Evolutionary conservation across 2,113 vertebrate species (phyloP).

Genomic region (Theristicus caerulescens): DNA sequence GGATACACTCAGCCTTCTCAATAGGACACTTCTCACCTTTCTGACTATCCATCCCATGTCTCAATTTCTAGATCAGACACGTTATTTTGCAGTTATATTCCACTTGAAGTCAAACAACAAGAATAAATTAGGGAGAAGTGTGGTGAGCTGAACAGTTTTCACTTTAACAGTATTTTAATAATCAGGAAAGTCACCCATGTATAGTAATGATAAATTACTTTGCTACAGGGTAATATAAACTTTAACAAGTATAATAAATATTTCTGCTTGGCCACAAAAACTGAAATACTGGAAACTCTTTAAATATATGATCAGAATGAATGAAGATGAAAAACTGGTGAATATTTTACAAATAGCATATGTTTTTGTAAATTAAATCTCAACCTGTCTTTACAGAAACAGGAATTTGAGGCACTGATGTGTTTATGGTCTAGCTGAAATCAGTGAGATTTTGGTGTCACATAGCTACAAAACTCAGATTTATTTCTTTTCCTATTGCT

Average conservation of each 20-base stretch:
- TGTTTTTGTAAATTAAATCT: conserved; percentile 3
- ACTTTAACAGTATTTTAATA: conserved; percentile 66
- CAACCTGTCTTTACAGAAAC: not conserved
- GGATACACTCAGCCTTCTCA: not conserved
- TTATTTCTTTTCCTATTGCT: not conserved
- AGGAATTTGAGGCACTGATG: not conserved
- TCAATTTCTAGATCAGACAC: not conserved
- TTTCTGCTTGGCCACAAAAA: conserved; percentile 53
- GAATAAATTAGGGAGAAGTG: conserved; percentile 33
- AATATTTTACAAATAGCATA: not conserved
- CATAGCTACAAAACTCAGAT: not conserved
- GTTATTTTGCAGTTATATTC: not conserved
- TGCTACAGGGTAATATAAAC: conserved; percentile 68
- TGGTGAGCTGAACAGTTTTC: conserved; percentile 12
- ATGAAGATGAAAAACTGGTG: conserved; percentile 10
- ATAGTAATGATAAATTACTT: conserved; percentile 70
- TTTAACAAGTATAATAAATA: conserved; percentile 69
- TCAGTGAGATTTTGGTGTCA: not conserved
- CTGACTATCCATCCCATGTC: not conserved
- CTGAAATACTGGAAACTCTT: conserved; percentile 29
- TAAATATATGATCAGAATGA: conserved; percentile 41
- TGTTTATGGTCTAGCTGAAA: not conserved
- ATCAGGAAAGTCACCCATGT: conserved; percentile 66
- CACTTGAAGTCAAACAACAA: conserved; percentile 6
- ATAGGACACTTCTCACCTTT: not conserved